phyloP scores from a whole-genome alignment of 2,113 vertebrate species.

The Pollachius pollachius region DNA sequence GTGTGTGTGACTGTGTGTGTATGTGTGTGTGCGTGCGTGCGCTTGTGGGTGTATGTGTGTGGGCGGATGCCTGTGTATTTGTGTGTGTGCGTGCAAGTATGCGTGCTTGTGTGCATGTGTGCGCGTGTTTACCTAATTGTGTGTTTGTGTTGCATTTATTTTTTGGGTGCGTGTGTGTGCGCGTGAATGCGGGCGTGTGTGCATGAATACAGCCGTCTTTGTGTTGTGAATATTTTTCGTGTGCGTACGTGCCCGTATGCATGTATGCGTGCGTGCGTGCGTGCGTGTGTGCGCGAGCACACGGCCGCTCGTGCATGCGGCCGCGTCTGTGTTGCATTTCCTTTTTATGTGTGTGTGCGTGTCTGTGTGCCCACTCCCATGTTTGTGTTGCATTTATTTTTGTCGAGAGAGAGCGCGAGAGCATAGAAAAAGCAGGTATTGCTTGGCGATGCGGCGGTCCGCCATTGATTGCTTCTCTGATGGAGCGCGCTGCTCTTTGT shows the following conservation, averaged over 20 bases:
- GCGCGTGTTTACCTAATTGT: too few species aligned
- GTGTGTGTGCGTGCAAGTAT: constrained; percentile 5
- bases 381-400: too few species aligned
- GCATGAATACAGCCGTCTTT: too few species aligned
- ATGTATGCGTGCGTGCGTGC: neutral
- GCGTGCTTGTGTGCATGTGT: neutral
- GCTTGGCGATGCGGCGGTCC: constrained; percentile 37
- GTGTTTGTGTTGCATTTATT: constrained; percentile 9
- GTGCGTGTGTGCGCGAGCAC: neutral
- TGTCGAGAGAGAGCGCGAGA: neutral
- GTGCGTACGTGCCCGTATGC: neutral
- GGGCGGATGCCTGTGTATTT: neutral
- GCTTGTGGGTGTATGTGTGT: too few species aligned
- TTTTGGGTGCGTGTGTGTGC: neutral
- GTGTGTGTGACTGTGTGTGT: too few species aligned
- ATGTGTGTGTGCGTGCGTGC: too few species aligned
- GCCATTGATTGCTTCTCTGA: constrained; percentile 49
- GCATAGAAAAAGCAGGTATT: constrained; percentile 17
- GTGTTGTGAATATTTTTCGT: neutral
- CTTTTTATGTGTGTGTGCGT: neutral
- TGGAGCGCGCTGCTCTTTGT: constrained; percentile 38
- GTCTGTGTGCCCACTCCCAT: too few species aligned
- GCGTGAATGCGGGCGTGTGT: neutral
- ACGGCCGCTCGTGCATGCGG: too few species aligned
- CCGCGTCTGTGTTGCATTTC: too few species aligned